Base-by-base conservation (phyloP, 2,888 invertebrate genomes). In the Drosophila subquinaria region DNA sequence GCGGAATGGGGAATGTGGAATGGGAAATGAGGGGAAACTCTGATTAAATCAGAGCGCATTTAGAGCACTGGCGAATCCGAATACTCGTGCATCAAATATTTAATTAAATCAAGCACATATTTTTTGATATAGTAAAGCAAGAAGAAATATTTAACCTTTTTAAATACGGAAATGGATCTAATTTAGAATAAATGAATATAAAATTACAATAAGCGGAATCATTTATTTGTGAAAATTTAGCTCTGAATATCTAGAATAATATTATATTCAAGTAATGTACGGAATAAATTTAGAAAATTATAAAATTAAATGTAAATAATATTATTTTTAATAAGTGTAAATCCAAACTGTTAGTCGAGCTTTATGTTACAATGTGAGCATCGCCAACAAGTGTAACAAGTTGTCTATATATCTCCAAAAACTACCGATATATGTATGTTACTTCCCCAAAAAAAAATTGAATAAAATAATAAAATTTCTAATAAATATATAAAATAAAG, bases 31-130 rank as follows among this genome's bases (percentile, higher is more conserved):
- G n/a, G 27, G n/a, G 5, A 17, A 56, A 33, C 40, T 45, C 51
- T 63, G 63, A 63, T 63, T 47, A 63, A 69, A 52, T 69, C 56
- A 53, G 13, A 51, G 51, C 42, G 27, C 13, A 48, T 35, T 59
- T 59, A 27, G 13, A 23, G 23, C 27, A 57, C n/a, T 42, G 43
- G 0, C 4, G 23, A 23, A 23, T 23, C 13, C 17, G 20, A 56
- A 45, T n/a, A 27, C 8, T 27, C 27, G 27, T 27, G 5, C 11
- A 36, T 23, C 48, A 59, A 59, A 47, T 47, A 36, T 59, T 59
- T 59, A 36, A 38, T 47, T 48, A 38, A 59, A 59, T 45, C 11
- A n/a, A 23, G 35, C 35, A 45, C 35, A 45, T 27, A n/a, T 45
- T 35, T 56, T 35, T 33, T 42, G 2, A 45, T 56, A 45, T 45